A percentile compares a stretch with the other conserved stretches of the same genome.
Evolutionary conservation across 2,888 invertebrate genomes (phyloP).

Genomic region (Mimas tiliae): DNA sequence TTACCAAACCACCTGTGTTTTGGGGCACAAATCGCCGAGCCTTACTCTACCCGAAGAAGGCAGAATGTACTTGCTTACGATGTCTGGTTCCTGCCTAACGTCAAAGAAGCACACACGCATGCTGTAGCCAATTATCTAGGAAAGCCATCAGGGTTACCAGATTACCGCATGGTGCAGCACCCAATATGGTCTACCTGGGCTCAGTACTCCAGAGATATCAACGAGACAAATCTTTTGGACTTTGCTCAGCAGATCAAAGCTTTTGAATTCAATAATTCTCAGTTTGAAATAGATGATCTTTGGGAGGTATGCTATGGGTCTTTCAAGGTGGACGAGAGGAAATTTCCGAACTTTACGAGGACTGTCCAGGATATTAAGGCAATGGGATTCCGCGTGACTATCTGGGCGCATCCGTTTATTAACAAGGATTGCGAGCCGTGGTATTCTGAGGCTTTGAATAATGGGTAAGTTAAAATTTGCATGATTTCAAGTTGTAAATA

Average conservation of each 20-base stretch:
- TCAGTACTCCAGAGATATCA: conserved; percentile 86
- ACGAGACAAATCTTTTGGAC: conserved; percentile 84
- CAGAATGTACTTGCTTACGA: conserved; percentile 83
- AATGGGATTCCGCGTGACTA: conserved; percentile 89
- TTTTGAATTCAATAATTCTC: conserved; percentile 88
- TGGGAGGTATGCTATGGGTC: conserved; percentile 96
- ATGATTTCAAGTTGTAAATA: not conserved
- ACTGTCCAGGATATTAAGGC: conserved; percentile 86
- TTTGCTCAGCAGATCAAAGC: conserved; percentile 88
- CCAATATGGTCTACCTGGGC: conserved; percentile 97
- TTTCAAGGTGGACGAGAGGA: conserved; percentile 87
- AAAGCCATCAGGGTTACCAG: conserved; percentile 86
- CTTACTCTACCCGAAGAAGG: conserved; percentile 75
- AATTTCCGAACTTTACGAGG: conserved; percentile 88
- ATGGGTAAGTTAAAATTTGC: conserved; percentile 75
- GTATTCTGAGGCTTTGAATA: conserved; percentile 82
- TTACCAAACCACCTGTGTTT: conserved; percentile 83
- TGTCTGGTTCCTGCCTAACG: conserved; percentile 84
- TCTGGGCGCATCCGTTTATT: conserved; percentile 96
- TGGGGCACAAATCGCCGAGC: conserved; percentile 80
- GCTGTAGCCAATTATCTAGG: conserved; percentile 86
- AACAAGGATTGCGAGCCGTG: conserved; percentile 88
- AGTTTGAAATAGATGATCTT: conserved; percentile 93
- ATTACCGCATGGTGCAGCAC: conserved; percentile 87
- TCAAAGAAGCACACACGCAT: conserved; percentile 86